A percentile compares a stretch with the other conserved stretches of the same genome.
Evolutionary conservation across 2,888 invertebrate genomes (phyloP).

Genomic region (Beris chalybata): DNA sequence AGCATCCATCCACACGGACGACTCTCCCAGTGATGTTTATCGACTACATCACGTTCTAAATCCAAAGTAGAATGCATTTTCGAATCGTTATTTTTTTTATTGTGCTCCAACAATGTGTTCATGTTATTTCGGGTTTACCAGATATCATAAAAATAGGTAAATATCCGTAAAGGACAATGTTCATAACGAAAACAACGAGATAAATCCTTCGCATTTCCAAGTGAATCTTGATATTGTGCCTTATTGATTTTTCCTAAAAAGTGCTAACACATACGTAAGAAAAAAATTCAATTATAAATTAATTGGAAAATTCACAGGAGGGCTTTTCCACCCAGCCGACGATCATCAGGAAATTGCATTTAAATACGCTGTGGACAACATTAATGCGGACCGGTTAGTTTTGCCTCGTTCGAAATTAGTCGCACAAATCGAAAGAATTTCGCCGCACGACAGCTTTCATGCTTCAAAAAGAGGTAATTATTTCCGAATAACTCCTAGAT

Average conservation of each 20-base stretch:
- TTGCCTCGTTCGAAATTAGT: constrained; percentile 83
- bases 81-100: constrained; percentile 15
- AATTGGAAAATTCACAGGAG: constrained; percentile 61
- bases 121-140: constrained; percentile 34
- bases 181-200: neutral
- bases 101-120: constrained; percentile 29
- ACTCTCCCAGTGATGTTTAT: constrained; percentile 23
- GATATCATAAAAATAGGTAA: constrained; percentile 41
- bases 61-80: constrained; percentile 25
- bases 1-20: neutral
- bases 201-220: neutral
- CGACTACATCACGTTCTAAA: constrained; percentile 7
- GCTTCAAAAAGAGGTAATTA: constrained; percentile 86
- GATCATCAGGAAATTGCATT: constrained; percentile 90
- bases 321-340: constrained; percentile 84
- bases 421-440: constrained; percentile 86
- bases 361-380: constrained; percentile 87
- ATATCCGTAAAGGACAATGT: constrained; percentile 20
- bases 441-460: constrained; percentile 90
- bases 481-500: no score
- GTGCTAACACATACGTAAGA: neutral
- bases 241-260: constrained; percentile 25
- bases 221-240: neutral
- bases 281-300: neutral
- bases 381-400: constrained; percentile 81